Evolutionary conservation across 1,140 invertebrate genomes (phyloP).

Genomic region (Sipha flava): DNA sequence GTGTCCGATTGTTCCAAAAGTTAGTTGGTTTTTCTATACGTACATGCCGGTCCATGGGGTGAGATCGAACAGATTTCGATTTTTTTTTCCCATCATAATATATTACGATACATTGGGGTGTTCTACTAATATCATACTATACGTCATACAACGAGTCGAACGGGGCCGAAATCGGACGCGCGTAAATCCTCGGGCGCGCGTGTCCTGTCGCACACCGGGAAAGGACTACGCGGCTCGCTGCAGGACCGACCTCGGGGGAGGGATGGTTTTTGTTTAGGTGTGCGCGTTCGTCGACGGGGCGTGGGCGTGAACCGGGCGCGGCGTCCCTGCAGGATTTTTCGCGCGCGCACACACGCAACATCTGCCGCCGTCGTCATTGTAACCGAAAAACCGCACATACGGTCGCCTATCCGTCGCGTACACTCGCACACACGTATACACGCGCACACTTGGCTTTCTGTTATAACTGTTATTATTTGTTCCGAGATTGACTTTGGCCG

Average conservation of each 20-base stretch:
- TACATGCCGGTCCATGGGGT: too few species aligned
- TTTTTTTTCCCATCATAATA: too few species aligned
- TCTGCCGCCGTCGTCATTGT: not conserved
- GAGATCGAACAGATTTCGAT: too few species aligned
- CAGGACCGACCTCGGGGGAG: not conserved
- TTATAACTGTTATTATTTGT: slow-evolving; percentile 18
- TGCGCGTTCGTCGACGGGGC: not conserved
- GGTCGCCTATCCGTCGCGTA: not conserved
- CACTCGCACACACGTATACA: not conserved
- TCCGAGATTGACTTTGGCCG: slow-evolving; percentile 18
- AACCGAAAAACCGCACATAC: slow-evolving; percentile 28
- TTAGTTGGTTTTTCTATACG: too few species aligned
- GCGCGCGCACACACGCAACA: not conserved
- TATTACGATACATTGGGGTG: too few species aligned
- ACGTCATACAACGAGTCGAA: too few species aligned
- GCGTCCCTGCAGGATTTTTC: not conserved
- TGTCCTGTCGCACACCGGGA: too few species aligned
- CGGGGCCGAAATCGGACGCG: too few species aligned
- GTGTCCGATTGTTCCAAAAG: too few species aligned
- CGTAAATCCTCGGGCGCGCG: too few species aligned
- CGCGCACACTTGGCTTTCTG: not conserved
- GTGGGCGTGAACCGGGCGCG: slow-evolving; percentile 19
- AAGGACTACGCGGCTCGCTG: too few species aligned
- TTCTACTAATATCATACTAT: too few species aligned
- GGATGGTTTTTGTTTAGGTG: not conserved